Percentiles rank a stretch among this genome's conserved stretches.
phyloP scores from a whole-genome alignment of 2,888 invertebrate species.

The Phaonia tiefii region DNA sequence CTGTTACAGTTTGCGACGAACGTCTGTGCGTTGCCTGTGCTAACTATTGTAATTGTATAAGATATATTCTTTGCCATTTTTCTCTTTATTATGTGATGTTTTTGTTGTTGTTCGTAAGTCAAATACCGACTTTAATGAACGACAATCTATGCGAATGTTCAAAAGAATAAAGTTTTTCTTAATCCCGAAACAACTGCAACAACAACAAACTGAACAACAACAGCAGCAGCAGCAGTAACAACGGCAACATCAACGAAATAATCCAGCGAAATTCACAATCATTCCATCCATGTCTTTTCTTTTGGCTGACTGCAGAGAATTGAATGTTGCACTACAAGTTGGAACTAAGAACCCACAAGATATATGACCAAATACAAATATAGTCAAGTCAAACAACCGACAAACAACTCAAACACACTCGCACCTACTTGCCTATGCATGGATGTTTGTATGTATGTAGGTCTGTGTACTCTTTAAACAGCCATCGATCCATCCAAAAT shows the following conservation, averaged over 20 bases:
- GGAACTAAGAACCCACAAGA: constrained; percentile 23
- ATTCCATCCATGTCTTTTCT: constrained; percentile 23
- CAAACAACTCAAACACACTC: constrained; percentile 10
- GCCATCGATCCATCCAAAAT: constrained; percentile 25
- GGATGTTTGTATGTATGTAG: neutral
- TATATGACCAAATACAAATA: constrained; percentile 40
- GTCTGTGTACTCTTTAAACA: no score
- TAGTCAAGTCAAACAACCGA: constrained; percentile 23
- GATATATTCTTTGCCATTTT: constrained; percentile 43
- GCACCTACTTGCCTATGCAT: constrained; percentile 17
- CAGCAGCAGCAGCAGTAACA: neutral
- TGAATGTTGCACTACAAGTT: constrained; percentile 13
- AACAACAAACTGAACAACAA: constrained; percentile 18
- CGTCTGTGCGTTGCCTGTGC: neutral
- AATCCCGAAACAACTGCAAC: constrained; percentile 45
- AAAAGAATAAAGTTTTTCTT: constrained; percentile 52
- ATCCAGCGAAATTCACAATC: constrained; percentile 30
- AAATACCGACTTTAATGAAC: constrained; percentile 47
- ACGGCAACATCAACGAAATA: neutral
- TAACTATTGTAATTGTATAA: constrained; percentile 48
- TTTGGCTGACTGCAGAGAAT: constrained; percentile 28
- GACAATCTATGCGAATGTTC: constrained; percentile 52
- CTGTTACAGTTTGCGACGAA: no score
- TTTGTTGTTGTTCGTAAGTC: constrained; percentile 36
- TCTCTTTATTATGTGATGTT: constrained; percentile 46